These are phyloP conservation scores for Dynastes grantii DNA, from an alignment of 2,888 invertebrate species.

Conservation along the genomic window DNA sequence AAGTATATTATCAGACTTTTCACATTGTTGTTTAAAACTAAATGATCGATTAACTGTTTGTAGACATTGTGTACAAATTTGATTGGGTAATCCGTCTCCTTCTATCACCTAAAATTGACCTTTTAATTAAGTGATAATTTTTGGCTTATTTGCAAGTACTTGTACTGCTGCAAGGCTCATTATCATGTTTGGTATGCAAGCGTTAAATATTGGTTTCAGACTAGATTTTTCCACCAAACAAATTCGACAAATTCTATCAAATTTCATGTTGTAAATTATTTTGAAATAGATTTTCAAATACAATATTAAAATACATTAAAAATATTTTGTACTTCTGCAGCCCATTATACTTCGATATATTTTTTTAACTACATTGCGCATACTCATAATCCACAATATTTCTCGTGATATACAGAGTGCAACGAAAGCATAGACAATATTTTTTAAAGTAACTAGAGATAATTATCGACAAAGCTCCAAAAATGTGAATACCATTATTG, in stretches of 20 bases:
- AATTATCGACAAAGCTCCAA: too few relatives aligned
- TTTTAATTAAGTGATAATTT: constrained; percentile 17
- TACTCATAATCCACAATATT: too few relatives aligned
- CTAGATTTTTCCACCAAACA: constrained; percentile 67
- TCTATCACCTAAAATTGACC: constrained; percentile 63
- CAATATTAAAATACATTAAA: too few relatives aligned
- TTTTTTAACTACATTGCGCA: too few relatives aligned
- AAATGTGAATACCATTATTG: too few relatives aligned
- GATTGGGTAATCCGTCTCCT: constrained; percentile 68
- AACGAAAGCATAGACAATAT: too few relatives aligned
- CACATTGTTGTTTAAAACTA: constrained; percentile 68
- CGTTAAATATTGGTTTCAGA: constrained; percentile 67
- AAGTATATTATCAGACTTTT: constrained; percentile 67
- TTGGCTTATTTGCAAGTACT: constrained; percentile 56
- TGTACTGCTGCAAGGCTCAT: constrained; percentile 68
- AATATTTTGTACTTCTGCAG: too few relatives aligned
- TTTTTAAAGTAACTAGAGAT: too few relatives aligned
- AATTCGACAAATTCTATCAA: constrained; percentile 68
- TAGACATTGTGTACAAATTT: constrained; percentile 68
- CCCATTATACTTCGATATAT: too few relatives aligned
- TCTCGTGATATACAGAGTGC: too few relatives aligned
- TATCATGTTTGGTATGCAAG: constrained; percentile 68
- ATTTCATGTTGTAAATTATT: constrained; percentile 61
- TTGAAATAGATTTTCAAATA: too few relatives aligned
- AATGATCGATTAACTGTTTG: constrained; percentile 67